These are phyloP conservation scores for Toxostoma redivivum DNA, from an alignment of 2,113 vertebrate species.

Conservation along the genomic window DNA sequence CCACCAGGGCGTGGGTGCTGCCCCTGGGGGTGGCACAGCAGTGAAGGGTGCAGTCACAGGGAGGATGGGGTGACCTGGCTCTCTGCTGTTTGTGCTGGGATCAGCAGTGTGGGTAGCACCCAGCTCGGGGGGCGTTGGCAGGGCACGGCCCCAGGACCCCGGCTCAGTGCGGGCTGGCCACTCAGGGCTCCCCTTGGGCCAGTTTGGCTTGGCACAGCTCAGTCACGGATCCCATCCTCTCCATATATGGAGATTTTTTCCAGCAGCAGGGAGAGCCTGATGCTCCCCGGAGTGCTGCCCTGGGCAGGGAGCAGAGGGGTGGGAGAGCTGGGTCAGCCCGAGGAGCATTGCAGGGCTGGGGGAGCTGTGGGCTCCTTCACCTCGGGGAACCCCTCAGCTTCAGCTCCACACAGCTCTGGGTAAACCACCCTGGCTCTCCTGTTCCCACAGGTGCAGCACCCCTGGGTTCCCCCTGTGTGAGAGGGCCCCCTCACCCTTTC, in stretches of 20 bases:
- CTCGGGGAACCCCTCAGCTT: accelerated
- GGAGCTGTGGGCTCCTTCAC: neutral
- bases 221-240: neutral
- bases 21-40: accelerated
- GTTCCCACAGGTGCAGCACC: accelerated
- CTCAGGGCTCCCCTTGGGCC: neutral
- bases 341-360: accelerated
- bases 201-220: neutral
- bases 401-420: neutral
- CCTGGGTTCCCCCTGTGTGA: accelerated
- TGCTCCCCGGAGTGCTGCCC: neutral
- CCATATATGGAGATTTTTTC: conserved; percentile 36
- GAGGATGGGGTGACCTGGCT: neutral
- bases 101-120: accelerated
- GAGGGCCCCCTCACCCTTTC: accelerated
- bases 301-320: neutral
- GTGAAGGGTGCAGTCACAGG: accelerated
- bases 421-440: accelerated
- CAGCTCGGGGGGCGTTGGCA: accelerated
- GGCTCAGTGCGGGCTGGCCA: neutral
- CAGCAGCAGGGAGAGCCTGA: neutral
- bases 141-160: accelerated
- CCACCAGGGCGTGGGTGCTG: accelerated
- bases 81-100: accelerated
- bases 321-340: accelerated